A percentile compares a stretch with the other conserved stretches of the same genome.
Evolutionary conservation across 2,888 invertebrate genomes (phyloP).

Genomic region (Drosophila cracens): DNA sequence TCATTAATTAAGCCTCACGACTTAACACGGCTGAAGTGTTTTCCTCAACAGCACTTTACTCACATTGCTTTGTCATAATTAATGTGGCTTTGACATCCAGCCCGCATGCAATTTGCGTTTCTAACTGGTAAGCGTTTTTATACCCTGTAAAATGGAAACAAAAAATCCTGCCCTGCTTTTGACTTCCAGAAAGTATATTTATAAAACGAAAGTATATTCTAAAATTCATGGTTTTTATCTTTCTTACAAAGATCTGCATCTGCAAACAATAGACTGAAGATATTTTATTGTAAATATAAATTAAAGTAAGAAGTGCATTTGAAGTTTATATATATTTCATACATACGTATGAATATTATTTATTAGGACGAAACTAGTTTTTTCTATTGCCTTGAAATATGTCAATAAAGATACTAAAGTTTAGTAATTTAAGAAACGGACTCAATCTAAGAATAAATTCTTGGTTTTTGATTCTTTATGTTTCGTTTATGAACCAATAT

Average conservation of each 20-base stretch:
- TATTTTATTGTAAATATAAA: not conserved
- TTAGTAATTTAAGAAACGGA: not conserved
- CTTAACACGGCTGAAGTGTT: not conserved
- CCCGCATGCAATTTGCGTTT: slow-evolving; percentile 9
- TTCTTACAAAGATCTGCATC: not conserved
- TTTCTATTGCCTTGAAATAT: not conserved
- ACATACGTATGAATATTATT: not conserved
- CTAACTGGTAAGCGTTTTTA: not conserved
- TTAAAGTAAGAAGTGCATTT: not conserved
- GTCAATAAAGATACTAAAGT: not conserved
- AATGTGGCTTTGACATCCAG: slow-evolving; percentile 1
- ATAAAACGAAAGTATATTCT: not conserved
- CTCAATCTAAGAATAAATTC: not conserved
- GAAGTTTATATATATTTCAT: not conserved
- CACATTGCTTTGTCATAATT: slow-evolving; percentile 6
- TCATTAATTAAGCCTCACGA: slow-evolving; percentile 18
- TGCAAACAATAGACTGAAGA: not conserved
- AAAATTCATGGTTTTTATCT: too few species aligned
- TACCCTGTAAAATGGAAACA: not conserved
- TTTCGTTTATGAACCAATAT: not conserved
- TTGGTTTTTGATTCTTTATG: not conserved
- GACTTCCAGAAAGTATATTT: not conserved
- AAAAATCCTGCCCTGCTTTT: not conserved
- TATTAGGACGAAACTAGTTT: rapidly evolving
- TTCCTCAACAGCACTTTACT: not conserved